Evolutionary conservation across 2,113 vertebrate genomes (phyloP), one percentile per base, ranked within the genome.

Genomic region (Sakesphorus luctuosus): DNA sequence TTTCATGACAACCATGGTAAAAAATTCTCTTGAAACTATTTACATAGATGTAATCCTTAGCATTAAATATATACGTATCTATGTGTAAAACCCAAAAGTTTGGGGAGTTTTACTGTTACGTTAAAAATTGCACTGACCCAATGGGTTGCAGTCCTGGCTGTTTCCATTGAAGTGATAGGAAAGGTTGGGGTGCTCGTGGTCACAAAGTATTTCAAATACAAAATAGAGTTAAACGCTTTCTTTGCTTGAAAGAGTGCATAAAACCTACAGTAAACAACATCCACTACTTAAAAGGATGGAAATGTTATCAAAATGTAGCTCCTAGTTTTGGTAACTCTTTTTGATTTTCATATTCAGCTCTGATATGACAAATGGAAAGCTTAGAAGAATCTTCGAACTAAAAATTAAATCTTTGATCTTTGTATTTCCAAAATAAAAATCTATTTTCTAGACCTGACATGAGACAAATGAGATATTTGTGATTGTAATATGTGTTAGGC

Each of bases 321-420:
- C 13, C 36, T 2, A 0, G 25, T 65, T 59, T 82, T 68, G 20
- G 4, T 13, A 59, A 67, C 5, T 12, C 20, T 52, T 58, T 44
- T 76, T 46, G 49, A 40, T 66, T 71, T 69, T 75, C 38, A 61
- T 17, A 59, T 74, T 83, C 43, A 59, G 47, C 35, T 93, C 61
- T 71, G 65, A 77, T 14, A 52, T 1, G 2, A 49, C 12, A 69
- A 90, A 77, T 14, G 9, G 13, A 61, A 72, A 0, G 1, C 15
- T 29, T 1, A 44, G 36, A 78, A 59, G 17, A 79, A 79, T 18
- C 31, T 66, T 90, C n/a, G 68, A 59, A 61, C 18, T 40, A 69
- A 79, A 55, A 49, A 26, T 8, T 0, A 2, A 3, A 0, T 1
- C 0, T 68, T 36, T 29, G 8, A 14, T 35, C 13, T 44, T 44